A percentile compares a stretch with the other conserved stretches of the same genome.
Conservation (phyloP, 2,888 invertebrate species). For the Lacanobia wlatinum region DNA sequence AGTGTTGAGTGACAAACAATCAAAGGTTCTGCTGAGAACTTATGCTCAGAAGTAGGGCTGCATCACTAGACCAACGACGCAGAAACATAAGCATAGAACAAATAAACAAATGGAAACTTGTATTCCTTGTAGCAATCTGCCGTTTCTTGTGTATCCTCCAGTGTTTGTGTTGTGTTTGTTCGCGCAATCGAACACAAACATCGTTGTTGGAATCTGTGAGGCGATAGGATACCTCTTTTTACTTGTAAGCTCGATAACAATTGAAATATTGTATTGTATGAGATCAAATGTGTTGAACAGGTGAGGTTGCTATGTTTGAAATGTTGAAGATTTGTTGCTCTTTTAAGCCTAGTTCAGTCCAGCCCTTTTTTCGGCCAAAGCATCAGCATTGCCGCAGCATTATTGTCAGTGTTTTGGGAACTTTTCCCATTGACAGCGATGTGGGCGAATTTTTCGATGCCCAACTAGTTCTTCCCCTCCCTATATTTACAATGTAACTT, state of each 20-base stretch:
- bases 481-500: too few species aligned
- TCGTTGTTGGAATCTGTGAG: conserved; percentile 52
- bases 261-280: conserved; percentile 54
- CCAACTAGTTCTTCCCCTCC: too few species aligned
- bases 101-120: conserved; percentile 50
- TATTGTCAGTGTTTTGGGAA: too few species aligned
- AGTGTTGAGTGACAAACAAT: too few species aligned
- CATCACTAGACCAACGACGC: neutral
- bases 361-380: neutral
- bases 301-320: conserved; percentile 13
- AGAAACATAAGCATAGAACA: conserved; percentile 30
- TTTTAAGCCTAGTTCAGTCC: neutral
- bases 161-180: conserved; percentile 52
- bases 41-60: neutral
- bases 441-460: too few species aligned
- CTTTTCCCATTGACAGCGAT: too few species aligned
- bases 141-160: conserved; percentile 43
- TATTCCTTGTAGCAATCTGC: conserved; percentile 50
- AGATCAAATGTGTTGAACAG: conserved; percentile 41
- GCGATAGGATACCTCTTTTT: conserved; percentile 54
- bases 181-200: conserved; percentile 57
- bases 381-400: too few species aligned
- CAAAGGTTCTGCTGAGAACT: neutral
- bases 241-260: conserved; percentile 50
- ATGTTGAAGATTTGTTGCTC: neutral